Evolutionary conservation across 2,888 invertebrate species (phyloP).

Genomic region (Parthenolecanium corni): DNA sequence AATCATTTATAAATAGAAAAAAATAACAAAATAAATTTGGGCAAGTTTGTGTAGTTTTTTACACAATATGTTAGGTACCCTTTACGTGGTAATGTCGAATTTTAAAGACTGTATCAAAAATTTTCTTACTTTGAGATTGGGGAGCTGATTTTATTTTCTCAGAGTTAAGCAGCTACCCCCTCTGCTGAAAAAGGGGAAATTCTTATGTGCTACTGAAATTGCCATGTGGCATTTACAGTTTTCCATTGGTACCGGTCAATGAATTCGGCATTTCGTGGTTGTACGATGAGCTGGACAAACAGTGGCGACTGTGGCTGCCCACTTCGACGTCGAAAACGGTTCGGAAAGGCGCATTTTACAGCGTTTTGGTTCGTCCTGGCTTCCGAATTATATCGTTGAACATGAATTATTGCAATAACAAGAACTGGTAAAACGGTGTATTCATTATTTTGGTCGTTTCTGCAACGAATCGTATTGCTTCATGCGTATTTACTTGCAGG

Average conservation of each 20-base stretch:
- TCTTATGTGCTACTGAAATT: too few relatives aligned
- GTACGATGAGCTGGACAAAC: conserved; percentile 75
- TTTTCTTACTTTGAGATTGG: too few relatives aligned
- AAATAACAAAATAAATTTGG: too few relatives aligned
- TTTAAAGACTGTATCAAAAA: too few relatives aligned
- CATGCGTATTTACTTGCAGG: conserved; percentile 40
- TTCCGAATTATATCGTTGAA: conserved; percentile 88
- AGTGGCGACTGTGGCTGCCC: conserved; percentile 87
- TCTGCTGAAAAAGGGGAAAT: too few relatives aligned
- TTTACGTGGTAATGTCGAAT: too few relatives aligned
- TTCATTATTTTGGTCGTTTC: not conserved
- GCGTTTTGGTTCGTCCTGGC: conserved; percentile 76
- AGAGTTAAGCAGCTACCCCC: too few relatives aligned
- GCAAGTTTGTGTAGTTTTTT: not conserved
- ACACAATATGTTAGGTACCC: too few relatives aligned
- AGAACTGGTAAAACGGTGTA: conserved; percentile 56
- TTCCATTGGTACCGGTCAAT: conserved; percentile 75
- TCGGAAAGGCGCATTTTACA: conserved; percentile 79
- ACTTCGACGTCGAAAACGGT: conserved; percentile 76
- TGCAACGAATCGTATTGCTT: too few relatives aligned
- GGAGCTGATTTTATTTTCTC: too few relatives aligned
- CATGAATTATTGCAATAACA: conserved; percentile 92
- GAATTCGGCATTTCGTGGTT: conserved; percentile 82
- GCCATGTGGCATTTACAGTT: conserved; percentile 45
- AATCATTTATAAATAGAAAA: not conserved